Evolutionary conservation across 2,888 invertebrate species (phyloP).

Genomic region (Erannis defoliaria): DNA sequence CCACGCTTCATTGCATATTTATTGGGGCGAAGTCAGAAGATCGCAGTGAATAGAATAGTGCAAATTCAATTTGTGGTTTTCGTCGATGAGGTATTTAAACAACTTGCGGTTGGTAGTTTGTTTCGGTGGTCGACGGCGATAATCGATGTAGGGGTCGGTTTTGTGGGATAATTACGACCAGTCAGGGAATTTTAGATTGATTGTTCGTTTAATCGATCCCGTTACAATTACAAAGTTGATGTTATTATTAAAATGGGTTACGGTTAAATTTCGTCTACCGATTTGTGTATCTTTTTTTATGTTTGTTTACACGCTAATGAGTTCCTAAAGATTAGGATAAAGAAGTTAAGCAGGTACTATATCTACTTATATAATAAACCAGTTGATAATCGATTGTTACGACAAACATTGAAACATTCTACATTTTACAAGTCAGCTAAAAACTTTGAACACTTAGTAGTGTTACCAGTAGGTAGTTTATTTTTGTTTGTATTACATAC

Average conservation of each 20-base stretch:
- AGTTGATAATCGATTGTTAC: too few species aligned
- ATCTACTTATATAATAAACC: too few species aligned
- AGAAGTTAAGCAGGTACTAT: too few species aligned
- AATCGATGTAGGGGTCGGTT: conserved; percentile 5
- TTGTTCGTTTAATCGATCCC: neutral
- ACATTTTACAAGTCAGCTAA: too few species aligned
- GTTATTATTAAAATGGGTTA: too few species aligned
- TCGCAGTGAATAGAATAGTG: conserved; percentile 58
- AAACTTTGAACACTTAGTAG: too few species aligned
- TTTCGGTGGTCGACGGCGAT: conserved; percentile 13
- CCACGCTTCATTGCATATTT: conserved; percentile 72
- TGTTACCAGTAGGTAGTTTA: too few species aligned
- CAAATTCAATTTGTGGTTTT: conserved; percentile 55
- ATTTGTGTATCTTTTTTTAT: too few species aligned
- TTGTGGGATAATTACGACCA: neutral
- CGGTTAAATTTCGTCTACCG: too few species aligned
- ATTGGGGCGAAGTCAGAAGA: conserved; percentile 61
- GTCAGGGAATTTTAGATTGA: neutral
- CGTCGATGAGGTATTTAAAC: conserved; percentile 38
- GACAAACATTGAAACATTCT: too few species aligned
- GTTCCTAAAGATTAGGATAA: too few species aligned
- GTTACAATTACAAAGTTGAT: neutral
- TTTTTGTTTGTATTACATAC: neutral
- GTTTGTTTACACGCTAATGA: too few species aligned
- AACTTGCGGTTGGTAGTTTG: conserved; percentile 24